phyloP scores from a whole-genome alignment of 2,888 invertebrate genomes.

The Calliopum simillimum region DNA sequence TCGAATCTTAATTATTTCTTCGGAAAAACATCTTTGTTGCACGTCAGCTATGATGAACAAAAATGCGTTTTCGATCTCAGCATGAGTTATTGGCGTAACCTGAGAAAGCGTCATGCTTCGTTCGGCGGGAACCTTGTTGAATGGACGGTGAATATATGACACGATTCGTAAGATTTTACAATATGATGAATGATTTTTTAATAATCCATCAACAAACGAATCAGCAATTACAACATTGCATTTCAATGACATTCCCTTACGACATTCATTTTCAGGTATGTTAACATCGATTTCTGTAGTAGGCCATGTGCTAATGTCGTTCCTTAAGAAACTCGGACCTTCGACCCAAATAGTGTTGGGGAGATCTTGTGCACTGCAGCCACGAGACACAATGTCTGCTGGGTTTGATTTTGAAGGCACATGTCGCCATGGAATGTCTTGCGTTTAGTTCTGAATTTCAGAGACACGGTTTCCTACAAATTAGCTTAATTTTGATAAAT shows the following conservation, averaged over 20 bases:
- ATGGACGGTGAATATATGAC: background rate
- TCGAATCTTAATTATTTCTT: background rate
- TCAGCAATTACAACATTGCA: background rate
- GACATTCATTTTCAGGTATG: slow-evolving; percentile 1
- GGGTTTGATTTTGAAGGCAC: background rate
- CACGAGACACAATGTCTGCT: no score
- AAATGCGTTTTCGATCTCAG: slow-evolving; percentile 3
- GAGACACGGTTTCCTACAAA: slow-evolving; percentile 9
- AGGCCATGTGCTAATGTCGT: slow-evolving; percentile 1
- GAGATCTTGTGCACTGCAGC: no score
- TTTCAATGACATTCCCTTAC: background rate
- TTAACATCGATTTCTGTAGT: background rate
- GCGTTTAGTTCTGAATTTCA: slow-evolving; percentile 1
- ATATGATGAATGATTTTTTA: slow-evolving; percentile 5
- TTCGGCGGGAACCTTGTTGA: background rate
- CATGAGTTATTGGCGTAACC: background rate
- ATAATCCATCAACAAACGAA: background rate
- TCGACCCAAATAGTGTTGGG: background rate
- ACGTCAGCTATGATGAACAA: background rate
- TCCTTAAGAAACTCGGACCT: background rate
- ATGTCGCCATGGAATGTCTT: slow-evolving; percentile 4
- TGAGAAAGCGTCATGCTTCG: background rate
- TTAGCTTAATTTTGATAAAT: slow-evolving; percentile 9
- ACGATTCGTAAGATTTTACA: background rate
- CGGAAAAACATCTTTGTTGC: background rate